These are phyloP conservation scores for Teleiodes luculella DNA, from an alignment of 2,888 invertebrate genomes.

Conservation along the genomic window DNA sequence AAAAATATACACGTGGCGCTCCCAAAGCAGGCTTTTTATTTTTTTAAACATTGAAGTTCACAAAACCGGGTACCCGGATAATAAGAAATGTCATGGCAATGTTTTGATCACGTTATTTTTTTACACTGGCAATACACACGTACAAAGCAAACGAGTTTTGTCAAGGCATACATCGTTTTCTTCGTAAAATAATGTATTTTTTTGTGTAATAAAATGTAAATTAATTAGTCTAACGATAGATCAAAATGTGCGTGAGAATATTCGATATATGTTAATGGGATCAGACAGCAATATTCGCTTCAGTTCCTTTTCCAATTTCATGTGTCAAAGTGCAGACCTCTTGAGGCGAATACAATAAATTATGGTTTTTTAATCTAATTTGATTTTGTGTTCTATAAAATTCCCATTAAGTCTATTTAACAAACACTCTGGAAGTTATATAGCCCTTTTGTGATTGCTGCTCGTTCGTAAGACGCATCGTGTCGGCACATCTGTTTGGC, in stretches of 20 bases:
- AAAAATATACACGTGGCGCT: too few relatives aligned
- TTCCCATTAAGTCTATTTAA: conserved; percentile 29
- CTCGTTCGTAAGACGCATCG: conserved; percentile 22
- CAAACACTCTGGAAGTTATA: conserved; percentile 21
- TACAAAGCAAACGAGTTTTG: conserved; percentile 75
- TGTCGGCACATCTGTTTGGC: conserved; percentile 55
- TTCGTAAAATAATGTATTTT: conserved; percentile 44
- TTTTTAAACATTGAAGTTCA: too few relatives aligned
- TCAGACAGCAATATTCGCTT: conserved; percentile 20
- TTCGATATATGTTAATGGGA: conserved; percentile 13
- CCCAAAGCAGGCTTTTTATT: too few relatives aligned
- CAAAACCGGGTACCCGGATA: too few relatives aligned
- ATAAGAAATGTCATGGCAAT: neutral
- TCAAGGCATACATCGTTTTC: conserved; percentile 67
- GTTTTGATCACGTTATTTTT: neutral
- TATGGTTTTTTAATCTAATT: conserved; percentile 46
- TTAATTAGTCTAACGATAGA: conserved; percentile 30
- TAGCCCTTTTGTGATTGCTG: conserved; percentile 30
- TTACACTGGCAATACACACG: conserved; percentile 42
- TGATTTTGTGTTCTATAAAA: conserved; percentile 35
- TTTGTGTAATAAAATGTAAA: conserved; percentile 51
- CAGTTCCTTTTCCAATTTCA: conserved; percentile 44
- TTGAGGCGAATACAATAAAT: conserved; percentile 54
- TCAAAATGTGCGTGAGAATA: conserved; percentile 34
- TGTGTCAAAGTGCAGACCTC: conserved; percentile 65